Percentiles rank a stretch among this genome's conserved stretches.
These are phyloP conservation scores for Physocephala rufipes DNA, from an alignment of 2,888 invertebrate species.

Conservation along the genomic window DNA sequence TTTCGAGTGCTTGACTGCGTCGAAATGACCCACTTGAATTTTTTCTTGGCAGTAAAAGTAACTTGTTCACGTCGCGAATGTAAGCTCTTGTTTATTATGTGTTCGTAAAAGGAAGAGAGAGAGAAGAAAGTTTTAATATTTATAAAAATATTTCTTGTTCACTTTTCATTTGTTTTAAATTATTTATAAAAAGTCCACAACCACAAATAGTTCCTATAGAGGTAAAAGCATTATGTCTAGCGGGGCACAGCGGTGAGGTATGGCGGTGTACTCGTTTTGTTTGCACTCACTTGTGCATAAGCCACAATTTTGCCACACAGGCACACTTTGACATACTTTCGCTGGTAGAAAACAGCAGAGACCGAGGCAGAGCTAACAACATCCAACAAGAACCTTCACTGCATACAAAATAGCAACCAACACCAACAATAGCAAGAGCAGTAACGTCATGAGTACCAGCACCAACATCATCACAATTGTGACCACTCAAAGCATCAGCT, in stretches of 20 bases:
- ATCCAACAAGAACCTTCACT: conserved; percentile 1
- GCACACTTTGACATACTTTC: conserved; percentile 21
- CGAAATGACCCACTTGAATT: too few species aligned
- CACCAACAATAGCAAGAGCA: background rate
- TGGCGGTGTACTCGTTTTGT: conserved; percentile 7
- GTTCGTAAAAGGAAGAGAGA: too few species aligned
- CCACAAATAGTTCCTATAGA: conserved; percentile 19
- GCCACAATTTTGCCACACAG: conserved; percentile 10
- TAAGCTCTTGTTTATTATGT: too few species aligned
- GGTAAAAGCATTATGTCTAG: too few species aligned
- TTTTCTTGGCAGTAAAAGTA: too few species aligned
- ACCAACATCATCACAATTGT: too few species aligned
- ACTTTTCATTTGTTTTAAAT: conserved; percentile 1
- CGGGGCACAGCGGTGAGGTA: too few species aligned
- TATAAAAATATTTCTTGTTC: background rate
- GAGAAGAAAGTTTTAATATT: background rate
- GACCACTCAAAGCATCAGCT: conserved; percentile 11
- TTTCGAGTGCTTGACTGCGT: too few species aligned
- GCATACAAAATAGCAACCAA: conserved; percentile 1
- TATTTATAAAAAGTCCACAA: conserved; percentile 1
- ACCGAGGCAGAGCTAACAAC: background rate
- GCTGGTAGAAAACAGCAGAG: background rate
- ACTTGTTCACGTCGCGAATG: too few species aligned
- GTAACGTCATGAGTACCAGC: too few species aligned
- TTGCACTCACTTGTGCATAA: conserved; percentile 14